phyloP scores from a whole-genome alignment of 2,888 invertebrate genomes.

The Hemaris fuciformis region DNA sequence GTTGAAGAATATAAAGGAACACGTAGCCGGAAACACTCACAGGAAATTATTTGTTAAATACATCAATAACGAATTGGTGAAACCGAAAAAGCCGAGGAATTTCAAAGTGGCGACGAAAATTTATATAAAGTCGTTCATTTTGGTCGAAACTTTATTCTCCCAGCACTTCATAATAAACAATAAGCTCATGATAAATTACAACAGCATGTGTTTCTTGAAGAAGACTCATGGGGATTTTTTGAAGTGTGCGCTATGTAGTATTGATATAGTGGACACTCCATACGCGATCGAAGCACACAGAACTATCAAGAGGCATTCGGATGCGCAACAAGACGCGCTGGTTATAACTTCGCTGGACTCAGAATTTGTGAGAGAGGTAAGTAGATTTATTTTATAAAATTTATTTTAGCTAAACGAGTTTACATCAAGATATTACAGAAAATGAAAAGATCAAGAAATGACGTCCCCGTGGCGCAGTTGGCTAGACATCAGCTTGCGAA shows the following conservation, averaged over 20 bases:
- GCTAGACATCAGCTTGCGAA: too few species aligned
- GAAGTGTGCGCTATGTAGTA: not conserved
- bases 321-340: constrained; percentile 15
- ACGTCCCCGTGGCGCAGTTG: too few species aligned
- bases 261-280: not conserved
- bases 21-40: not conserved
- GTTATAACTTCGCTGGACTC: constrained; percentile 34
- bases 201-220: not conserved
- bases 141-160: constrained; percentile 2
- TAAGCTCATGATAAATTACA: constrained; percentile 30
- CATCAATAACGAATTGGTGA: not conserved
- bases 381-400: not conserved
- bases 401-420: not conserved
- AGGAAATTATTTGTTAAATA: not conserved
- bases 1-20: not conserved
- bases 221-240: not conserved
- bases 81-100: not conserved
- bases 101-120: not conserved
- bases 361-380: constrained; percentile 56
- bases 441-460: too few species aligned
- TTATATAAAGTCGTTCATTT: not conserved
- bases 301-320: not conserved
- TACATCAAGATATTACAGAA: too few species aligned
- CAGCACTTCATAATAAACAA: constrained; percentile 39
- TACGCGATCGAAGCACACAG: not conserved